Conservation (phyloP, 1,140 invertebrate genomes). For the Pissodes strobi region DNA sequence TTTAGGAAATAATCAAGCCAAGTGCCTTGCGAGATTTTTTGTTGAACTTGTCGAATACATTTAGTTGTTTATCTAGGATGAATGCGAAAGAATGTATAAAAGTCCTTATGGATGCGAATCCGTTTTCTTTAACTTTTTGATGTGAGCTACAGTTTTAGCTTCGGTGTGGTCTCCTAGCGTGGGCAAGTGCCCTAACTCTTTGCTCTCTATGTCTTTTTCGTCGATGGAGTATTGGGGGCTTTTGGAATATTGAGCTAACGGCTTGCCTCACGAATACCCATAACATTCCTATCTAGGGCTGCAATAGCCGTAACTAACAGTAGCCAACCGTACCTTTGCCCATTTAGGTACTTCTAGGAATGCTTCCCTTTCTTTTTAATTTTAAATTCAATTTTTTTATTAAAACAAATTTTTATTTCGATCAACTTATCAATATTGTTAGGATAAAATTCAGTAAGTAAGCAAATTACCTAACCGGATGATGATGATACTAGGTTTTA, state of each 20-base stretch:
- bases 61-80: slow-evolving; percentile 11
- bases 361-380: neutral
- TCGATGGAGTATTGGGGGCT: too few relatives aligned
- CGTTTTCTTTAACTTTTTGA: slow-evolving; percentile 27
- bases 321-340: neutral
- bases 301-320: neutral
- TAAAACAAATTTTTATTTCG: too few relatives aligned
- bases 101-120: slow-evolving; percentile 27
- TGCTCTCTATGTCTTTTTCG: too few relatives aligned
- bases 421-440: too few relatives aligned
- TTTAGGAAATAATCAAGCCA: slow-evolving; percentile 49
- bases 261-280: neutral
- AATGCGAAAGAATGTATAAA: too few relatives aligned
- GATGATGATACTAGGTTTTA: too few relatives aligned
- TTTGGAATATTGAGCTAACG: too few relatives aligned
- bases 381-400: too few relatives aligned
- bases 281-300: neutral
- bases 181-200: too few relatives aligned
- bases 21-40: slow-evolving; percentile 35
- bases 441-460: too few relatives aligned
- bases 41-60: slow-evolving; percentile 18
- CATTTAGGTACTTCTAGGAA: neutral
- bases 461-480: too few relatives aligned
- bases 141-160: slow-evolving; percentile 22
- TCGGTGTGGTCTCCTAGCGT: too few relatives aligned